Evolutionary conservation across 2,113 vertebrate species (phyloP).

Genomic region (Romanogobio albipinnatus): DNA sequence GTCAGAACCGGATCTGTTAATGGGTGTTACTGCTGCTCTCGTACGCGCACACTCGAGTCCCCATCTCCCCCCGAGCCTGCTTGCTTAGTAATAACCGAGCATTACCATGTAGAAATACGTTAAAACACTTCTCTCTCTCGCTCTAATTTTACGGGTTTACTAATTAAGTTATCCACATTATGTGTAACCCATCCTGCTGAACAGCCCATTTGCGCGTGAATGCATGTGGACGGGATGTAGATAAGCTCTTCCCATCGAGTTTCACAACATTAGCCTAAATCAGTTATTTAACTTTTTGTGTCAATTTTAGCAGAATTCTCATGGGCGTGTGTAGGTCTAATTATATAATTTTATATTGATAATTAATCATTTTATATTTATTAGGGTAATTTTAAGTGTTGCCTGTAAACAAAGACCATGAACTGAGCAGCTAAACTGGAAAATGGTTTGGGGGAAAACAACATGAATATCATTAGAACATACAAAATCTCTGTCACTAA

Average conservation of each 20-base stretch:
- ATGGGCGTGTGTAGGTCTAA: not conserved
- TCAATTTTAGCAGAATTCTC: not conserved
- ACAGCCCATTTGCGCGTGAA: not conserved
- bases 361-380: not conserved
- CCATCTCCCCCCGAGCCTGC: not conserved
- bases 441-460: not conserved
- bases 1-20: slow-evolving; percentile 6
- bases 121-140: not conserved
- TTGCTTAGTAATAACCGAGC: not conserved
- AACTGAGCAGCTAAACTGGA: not conserved
- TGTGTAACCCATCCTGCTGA: not conserved
- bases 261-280: not conserved
- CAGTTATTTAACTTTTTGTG: not conserved
- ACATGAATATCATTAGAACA: not conserved
- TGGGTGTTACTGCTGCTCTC: slow-evolving; percentile 24
- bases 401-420: not conserved
- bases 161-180: not conserved
- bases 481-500: not conserved
- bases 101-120: not conserved
- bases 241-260: not conserved
- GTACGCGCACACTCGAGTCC: slow-evolving; percentile 1
- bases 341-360: too few relatives aligned
- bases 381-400: not conserved
- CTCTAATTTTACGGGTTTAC: not conserved
- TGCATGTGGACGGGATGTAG: not conserved